Evolutionary conservation across 2,113 vertebrate species (phyloP), one percentile per base, ranked within the genome.

Genomic region (Dasyurus viverrinus): DNA sequence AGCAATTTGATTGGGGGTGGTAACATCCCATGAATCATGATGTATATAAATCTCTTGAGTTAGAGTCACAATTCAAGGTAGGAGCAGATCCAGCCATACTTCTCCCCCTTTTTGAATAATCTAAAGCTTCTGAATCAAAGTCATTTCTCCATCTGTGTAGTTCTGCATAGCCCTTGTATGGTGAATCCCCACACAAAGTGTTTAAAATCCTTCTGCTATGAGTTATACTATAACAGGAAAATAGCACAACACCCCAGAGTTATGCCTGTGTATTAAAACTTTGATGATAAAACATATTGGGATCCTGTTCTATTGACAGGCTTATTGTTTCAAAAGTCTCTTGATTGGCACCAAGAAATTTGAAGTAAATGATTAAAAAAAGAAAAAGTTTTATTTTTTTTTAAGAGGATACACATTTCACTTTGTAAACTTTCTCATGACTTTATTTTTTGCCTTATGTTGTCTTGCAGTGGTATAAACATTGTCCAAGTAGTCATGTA

Each of bases 331-430:
- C n/a, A 84, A 84, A 42, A 22, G 36, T 16, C n/a, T 84, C 68
- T 16, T 42, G 68, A 42, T 42, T 0, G 19, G 42, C 68, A 42
- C 19, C 42, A 19, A 84, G n/a, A 84, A 84, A 23, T 42, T 42
- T 42, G 36, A 42, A 84, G 68, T 42, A 84, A 84, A 42, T 2
- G 7, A 42, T 42, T 16, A 84, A 84, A 42, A 42, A 76, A 23
- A 23, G 1, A 8, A 42, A 8, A 42, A n/a, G 3, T 0, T 0
- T n/a, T 76, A 10, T 0, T 60, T 68, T n/a, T 19, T 36, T n/a
- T 76, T 19, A n/a, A 84, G 19, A 6, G 22, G 68, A 19, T 22
- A 22, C n/a, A 84, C n/a, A 2, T 1, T 23, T n/a, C n/a, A 23
- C 53, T 2, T 54, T 22, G 14, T 19, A 54, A 54, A 68, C 36